These are phyloP conservation scores for Psilopogon haemacephalus DNA, from an alignment of 2,113 vertebrate genomes.

Conservation along the genomic window DNA sequence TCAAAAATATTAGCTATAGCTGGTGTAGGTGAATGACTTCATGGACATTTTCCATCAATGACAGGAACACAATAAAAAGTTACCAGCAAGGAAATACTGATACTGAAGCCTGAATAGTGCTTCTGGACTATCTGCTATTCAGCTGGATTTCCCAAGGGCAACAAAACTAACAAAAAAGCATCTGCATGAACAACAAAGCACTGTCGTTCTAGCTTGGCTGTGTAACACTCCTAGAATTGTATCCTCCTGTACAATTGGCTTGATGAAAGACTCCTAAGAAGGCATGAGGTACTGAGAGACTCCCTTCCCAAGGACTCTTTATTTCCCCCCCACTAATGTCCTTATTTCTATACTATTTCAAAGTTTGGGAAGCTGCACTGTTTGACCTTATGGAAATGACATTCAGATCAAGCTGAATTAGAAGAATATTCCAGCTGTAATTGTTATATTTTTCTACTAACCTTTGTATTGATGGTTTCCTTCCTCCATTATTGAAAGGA, in stretches of 20 bases:
- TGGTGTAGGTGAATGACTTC: neutral
- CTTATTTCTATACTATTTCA: neutral
- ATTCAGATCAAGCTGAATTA: neutral
- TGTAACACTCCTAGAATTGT: too few species aligned
- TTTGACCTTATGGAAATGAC: neutral
- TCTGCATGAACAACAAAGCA: neutral
- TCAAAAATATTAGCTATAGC: neutral
- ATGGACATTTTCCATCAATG: neutral
- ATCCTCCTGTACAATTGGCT: neutral
- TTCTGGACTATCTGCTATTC: neutral
- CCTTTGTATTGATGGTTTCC: conserved; percentile 79
- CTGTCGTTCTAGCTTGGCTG: neutral
- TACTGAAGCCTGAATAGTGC: neutral
- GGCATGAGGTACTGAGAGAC: neutral
- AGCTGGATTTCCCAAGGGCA: neutral
- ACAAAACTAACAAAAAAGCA: neutral
- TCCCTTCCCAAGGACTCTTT: neutral
- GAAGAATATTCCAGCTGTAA: neutral
- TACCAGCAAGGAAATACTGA: neutral
- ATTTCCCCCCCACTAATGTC: neutral
- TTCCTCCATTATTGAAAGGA: conserved; percentile 79
- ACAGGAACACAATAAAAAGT: neutral
- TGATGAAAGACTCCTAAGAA: neutral
- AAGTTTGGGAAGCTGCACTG: neutral
- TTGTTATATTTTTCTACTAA: conserved; percentile 52